Evolutionary conservation across 2,113 vertebrate species (phyloP), one percentile per base, ranked within the genome.

Genomic region (Microcebus murinus): DNA sequence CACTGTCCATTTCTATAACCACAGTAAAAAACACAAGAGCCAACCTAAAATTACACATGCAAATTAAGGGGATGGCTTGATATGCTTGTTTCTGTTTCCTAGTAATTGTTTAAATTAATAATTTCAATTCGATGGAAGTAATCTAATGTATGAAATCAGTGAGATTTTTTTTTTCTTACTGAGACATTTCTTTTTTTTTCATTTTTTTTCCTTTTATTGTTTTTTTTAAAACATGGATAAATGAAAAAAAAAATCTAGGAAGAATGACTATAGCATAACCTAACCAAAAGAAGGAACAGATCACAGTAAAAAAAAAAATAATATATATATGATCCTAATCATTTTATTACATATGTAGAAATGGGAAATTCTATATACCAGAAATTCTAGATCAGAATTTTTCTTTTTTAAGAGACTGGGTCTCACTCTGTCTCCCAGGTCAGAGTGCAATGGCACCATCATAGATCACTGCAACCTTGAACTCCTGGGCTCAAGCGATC

Each of bases 111-210:
- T 94, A 61, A 82, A 95, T 39, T n/a, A 82, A 63, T 70, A 87
- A 76, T 83, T 84, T 95, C 82, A 67, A 87, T 94, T 96, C 52
- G 1, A 86, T 90, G n/a, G 92, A 97, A 93, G 68, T 4, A 97
- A 98, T 92, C 45, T 79, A 96, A 90, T 12, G 0, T 48, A 42
- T n/a, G 39, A 79, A 85, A 80, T 10, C 13, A 85, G 3, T 55
- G 48, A 86, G 63, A 86, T 87, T 95, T 80, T 76, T 86, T 31
- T 52, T 52, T 86, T 57, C 67, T 92, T 91, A 96, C 84, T 96
- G 93, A 55, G 79, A 65, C 45, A 45, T 8, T 45, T 45, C 42
- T 45, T 8, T 45, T 73, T 90, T 80, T 7, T 45, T 45, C 45
- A 7, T 45, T 34, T 73, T 34, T 90, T 80, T 90, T 81, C 67